Base-by-base conservation (phyloP, 2,888 invertebrate species). In the Drosophila recens region DNA sequence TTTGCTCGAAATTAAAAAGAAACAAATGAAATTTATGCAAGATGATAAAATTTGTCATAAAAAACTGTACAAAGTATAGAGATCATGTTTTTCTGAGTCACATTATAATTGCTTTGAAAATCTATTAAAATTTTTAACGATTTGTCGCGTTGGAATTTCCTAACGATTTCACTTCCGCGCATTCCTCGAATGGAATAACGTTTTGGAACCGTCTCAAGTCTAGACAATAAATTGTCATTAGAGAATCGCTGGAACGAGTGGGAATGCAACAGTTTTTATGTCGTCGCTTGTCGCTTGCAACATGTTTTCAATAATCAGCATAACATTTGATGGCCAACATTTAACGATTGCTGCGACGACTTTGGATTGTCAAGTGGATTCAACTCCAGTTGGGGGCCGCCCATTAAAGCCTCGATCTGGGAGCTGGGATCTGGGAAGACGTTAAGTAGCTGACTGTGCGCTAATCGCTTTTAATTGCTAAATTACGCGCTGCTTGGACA, bases 391-490 rank as follows among this genome's bases (percentile, higher is more conserved):
- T 57, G 59, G 52, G 27, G n/a, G 13, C 42, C 23, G n/a, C 33
- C 33, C n/a, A 46, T 71, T 51, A 69, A 61, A 64, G 49, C 30
- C 56, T 11, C 56, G 51, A 70, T 71, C 59, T 61, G 5, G 5
- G 27, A 23, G 3, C 23, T 23, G 53, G 40, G 6, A 51, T 40
- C 38, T 42, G 54, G 17, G 8, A 30, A 34, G 56, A 57, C 56
- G 66, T 73, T 89, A 83, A 83, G 89, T 80, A 78, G 83, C 82
- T 72, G 70, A 72, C 59, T 34, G 79, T 68, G 79, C 87, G 89
- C 79, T 85, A 86, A 86, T 87, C 86, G 89, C 82, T 74, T 89
- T 89, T 89, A 87, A 87, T 87, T 87, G 90, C 88, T 87, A 82
- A 87, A 87, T 87, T 89, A 88, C 90, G 90, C 79, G 71, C 87